These are phyloP conservation scores for Laspeyria flexula DNA, from an alignment of 2,888 invertebrate genomes.

Conservation along the genomic window DNA sequence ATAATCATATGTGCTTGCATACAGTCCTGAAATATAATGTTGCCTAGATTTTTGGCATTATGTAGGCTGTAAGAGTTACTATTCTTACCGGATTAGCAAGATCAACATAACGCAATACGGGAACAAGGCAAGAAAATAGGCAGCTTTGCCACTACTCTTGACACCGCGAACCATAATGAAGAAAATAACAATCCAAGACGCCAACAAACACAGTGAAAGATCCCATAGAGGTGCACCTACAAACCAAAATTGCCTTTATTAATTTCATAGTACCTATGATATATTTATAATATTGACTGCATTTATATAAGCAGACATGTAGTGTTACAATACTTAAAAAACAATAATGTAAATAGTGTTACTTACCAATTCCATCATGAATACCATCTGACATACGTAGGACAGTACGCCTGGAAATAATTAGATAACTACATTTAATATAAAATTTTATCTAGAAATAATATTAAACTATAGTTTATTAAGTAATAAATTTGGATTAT, in stretches of 20 bases:
- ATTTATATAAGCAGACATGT: no score
- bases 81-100: slow-evolving; percentile 88
- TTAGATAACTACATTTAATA: no score
- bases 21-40: no score
- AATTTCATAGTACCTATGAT: no score
- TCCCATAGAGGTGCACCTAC: slow-evolving; percentile 88
- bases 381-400: slow-evolving; percentile 62
- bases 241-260: slow-evolving; percentile 5
- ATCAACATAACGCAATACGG: slow-evolving; percentile 92
- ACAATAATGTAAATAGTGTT: neutral
- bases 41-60: slow-evolving; percentile 5
- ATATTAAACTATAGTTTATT: no score
- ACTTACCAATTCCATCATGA: slow-evolving; percentile 64
- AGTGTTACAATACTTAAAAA: no score
- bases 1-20: no score
- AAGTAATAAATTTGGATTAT: no score
- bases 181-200: slow-evolving; percentile 90
- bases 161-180: slow-evolving; percentile 90
- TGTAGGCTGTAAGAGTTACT: no score
- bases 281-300: no score
- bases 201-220: slow-evolving; percentile 88
- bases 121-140: slow-evolving; percentile 95
- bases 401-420: slow-evolving; percentile 54
- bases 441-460: no score
- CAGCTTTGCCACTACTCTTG: slow-evolving; percentile 92